These are phyloP conservation scores for Morpho deidamia DNA, from an alignment of 2,888 invertebrate genomes.

Conservation along the genomic window DNA sequence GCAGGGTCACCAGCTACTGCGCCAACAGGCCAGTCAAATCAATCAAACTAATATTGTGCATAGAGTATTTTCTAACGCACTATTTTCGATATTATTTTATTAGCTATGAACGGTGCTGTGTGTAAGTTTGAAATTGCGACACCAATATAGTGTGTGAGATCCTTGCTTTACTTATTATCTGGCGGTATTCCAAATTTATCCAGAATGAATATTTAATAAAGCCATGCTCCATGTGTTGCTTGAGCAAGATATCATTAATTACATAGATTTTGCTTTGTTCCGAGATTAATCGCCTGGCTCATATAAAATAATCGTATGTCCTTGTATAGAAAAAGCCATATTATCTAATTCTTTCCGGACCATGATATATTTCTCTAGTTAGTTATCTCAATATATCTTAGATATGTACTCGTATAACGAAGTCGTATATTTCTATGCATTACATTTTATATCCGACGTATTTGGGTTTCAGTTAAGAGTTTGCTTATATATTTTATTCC, in stretches of 20 bases:
- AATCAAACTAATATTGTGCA: no score
- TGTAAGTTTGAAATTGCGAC: background rate
- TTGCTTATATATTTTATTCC: no score
- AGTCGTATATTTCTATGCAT: no score
- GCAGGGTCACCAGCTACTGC: no score
- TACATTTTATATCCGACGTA: no score
- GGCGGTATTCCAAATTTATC: conserved; percentile 25
- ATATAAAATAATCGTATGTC: conserved; percentile 18
- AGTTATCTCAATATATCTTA: no score
- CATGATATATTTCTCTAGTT: no score
- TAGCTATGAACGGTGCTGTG: background rate
- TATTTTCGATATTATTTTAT: no score
- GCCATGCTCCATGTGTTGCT: conserved; percentile 23
- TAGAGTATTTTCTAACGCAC: no score
- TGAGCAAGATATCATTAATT: conserved; percentile 22
- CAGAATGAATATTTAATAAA: conserved; percentile 27
- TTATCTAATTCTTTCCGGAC: conserved; percentile 20
- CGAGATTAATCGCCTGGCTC: conserved; percentile 20
- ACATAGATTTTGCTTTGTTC: conserved; percentile 23
- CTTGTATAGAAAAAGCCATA: conserved; percentile 18
- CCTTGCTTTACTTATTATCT: conserved; percentile 23
- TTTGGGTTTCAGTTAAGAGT: no score
- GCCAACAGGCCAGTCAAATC: no score
- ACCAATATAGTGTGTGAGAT: background rate
- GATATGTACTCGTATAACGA: no score